Evolutionary conservation across 2,797 vertebrate genomes (phyloP), one percentile per base, ranked within the genome.

Genomic region (Schizopygopsis malacanthus): DNA sequence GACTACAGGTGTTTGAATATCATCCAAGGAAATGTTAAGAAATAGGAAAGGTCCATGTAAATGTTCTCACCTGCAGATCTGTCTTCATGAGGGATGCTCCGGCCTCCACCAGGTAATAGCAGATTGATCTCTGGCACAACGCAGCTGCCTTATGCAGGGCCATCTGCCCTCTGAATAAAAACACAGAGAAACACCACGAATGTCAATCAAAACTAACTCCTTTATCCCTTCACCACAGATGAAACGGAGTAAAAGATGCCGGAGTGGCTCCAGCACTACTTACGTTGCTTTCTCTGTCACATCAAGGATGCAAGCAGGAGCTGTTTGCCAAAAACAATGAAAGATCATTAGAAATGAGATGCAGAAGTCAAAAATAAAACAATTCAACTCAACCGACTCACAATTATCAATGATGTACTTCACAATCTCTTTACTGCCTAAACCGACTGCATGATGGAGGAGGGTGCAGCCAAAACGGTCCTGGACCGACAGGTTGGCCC

Each of bases 71-170:
- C 97, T 97, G 97, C 88, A 97, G 94, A 92, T 99, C 97, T 0
- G 97, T 97, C 94, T 97, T 99, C 94, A 97, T 97, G 86, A 99
- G 96, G 0, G 98, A 99, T 1, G 98, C 98, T 63, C 98, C 98
- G 0, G 95, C 98, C 90, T 99, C 97, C 93, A 99, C 97, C 79
- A 99, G 96, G 94, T 95, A 96, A 93, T 96, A 95, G 92, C 97
- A 99, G 94, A 98, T 97, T 80, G 95, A 97, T 86, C 97, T 97
- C 89, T 97, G 97, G 87, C 96, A 93, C 80, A 95, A 93, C 6
- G 96, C 92, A 1, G 98, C 98, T 0, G 98, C 97, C 89, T 97
- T 96, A 88, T 99, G 98, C 71, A 99, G 95, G 77, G 95, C 96
- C 2, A 97, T 99, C 92, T 97, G 96, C 0, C 98, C 98, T 0